Conservation (phyloP, 2,113 vertebrate species). For the Andinoacara biseriatus region DNA sequence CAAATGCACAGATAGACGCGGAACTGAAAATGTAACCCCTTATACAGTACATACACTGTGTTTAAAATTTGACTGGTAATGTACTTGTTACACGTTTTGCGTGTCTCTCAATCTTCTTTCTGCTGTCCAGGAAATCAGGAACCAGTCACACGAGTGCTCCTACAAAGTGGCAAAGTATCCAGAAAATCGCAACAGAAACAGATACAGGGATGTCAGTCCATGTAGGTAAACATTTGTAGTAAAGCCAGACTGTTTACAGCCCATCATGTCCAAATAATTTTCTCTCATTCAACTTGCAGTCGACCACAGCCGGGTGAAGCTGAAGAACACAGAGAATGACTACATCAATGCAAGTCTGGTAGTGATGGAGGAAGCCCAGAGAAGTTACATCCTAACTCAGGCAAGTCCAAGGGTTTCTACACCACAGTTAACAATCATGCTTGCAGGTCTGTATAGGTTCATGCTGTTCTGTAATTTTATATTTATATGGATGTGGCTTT, state of each 20-base stretch:
- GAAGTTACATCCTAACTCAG: constrained; percentile 95
- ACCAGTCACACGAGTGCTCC: constrained; percentile 91
- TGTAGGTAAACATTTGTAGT: constrained; percentile 84
- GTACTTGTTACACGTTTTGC: background rate
- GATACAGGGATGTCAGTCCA: constrained; percentile 98
- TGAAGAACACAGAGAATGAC: constrained; percentile 92
- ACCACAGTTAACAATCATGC: background rate
- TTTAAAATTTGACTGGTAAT: too few species aligned
- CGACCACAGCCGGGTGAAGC: constrained; percentile 96
- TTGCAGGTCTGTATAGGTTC: background rate
- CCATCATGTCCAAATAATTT: background rate
- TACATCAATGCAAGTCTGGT: constrained; percentile 98
- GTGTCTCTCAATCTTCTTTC: background rate
- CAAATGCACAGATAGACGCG: background rate
- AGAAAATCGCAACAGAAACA: constrained; percentile 96
- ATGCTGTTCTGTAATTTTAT: too few species aligned
- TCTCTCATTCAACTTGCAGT: constrained; percentile 73
- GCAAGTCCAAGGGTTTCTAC: constrained; percentile 70
- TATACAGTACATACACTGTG: too few species aligned
- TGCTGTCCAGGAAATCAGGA: constrained; percentile 89
- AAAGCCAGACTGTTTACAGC: background rate
- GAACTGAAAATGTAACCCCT: background rate
- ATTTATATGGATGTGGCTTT: background rate
- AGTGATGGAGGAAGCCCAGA: constrained; percentile 91
- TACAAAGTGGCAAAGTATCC: constrained; percentile 95